These are phyloP conservation scores for Drosophila atroscutellata DNA, from an alignment of 2,888 invertebrate species.

Conservation along the genomic window DNA sequence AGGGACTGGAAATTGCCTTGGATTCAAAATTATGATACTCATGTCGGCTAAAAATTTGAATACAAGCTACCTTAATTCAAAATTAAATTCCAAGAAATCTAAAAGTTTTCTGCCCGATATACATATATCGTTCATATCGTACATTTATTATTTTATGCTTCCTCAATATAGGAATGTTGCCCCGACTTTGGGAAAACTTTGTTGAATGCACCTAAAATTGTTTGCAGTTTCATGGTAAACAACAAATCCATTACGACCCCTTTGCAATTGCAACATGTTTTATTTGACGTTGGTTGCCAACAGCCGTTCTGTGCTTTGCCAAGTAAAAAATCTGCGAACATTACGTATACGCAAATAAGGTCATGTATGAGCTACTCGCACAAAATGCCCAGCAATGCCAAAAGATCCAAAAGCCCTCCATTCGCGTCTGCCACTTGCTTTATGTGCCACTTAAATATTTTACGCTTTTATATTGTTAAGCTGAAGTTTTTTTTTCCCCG, in stretches of 20 bases:
- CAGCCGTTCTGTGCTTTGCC: slow-evolving; percentile 44
- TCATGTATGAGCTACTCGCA: slow-evolving; percentile 37
- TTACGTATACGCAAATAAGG: slow-evolving; percentile 71
- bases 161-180: slow-evolving; percentile 1
- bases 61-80: neutral
- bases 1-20: neutral
- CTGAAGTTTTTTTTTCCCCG: slow-evolving; percentile 29
- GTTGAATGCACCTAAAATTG: slow-evolving; percentile 14
- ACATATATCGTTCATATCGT: neutral
- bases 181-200: neutral
- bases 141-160: neutral
- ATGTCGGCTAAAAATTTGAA: neutral
- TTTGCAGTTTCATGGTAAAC: slow-evolving; percentile 12
- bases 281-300: slow-evolving; percentile 52
- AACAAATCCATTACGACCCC: slow-evolving; percentile 23
- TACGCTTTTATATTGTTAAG: slow-evolving; percentile 71
- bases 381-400: slow-evolving; percentile 16
- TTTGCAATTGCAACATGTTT: slow-evolving; percentile 28
- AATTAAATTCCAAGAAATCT: neutral
- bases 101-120: neutral
- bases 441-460: slow-evolving; percentile 68
- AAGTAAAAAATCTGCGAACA: slow-evolving; percentile 50
- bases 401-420: neutral
- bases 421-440: slow-evolving; percentile 6
- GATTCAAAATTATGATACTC: slow-evolving; percentile 4